Percentiles rank a stretch among this genome's conserved stretches.
phyloP scores from a whole-genome alignment of 1,140 invertebrate genomes.

The Sipha flava region DNA sequence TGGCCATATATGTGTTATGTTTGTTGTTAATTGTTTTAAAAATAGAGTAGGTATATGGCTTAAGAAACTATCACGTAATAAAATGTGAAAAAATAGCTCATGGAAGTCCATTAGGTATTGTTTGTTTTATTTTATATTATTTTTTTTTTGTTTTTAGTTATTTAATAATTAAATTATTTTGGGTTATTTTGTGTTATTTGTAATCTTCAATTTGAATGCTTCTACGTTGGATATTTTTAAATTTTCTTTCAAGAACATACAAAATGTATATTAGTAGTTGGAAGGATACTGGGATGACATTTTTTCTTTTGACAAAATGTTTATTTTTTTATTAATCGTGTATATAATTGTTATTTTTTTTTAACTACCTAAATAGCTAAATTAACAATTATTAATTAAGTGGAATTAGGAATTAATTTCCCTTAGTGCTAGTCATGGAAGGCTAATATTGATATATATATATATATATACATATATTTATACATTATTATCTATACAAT shows the following conservation, averaged over 20 bases:
- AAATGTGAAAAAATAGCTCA: conserved; percentile 20
- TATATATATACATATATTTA: not conserved
- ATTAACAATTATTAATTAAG: conserved; percentile 25
- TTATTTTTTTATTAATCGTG: conserved; percentile 30
- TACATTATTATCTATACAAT: not conserved
- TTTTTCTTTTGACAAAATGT: conserved; percentile 28
- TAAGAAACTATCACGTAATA: not conserved
- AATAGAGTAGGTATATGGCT: conserved; percentile 26
- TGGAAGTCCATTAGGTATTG: not conserved
- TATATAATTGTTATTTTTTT: conserved; percentile 29
- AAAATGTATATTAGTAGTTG: conserved; percentile 23
- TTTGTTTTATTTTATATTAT: conserved; percentile 23
- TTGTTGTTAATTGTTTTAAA: conserved; percentile 30
- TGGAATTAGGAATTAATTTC: conserved; percentile 26
- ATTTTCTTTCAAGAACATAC: conserved; percentile 20
- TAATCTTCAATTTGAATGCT: conserved; percentile 14
- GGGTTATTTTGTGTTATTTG: conserved; percentile 26
- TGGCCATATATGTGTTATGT: conserved; percentile 32
- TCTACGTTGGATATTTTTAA: not conserved
- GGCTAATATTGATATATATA: conserved; percentile 11
- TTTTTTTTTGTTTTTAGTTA: conserved; percentile 7
- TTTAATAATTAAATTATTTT: conserved; percentile 7
- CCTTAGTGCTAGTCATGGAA: conserved; percentile 29
- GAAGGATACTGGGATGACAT: conserved; percentile 29
- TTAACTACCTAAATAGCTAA: conserved; percentile 17